phyloP scores from a whole-genome alignment of 1,140 invertebrate genomes.

The Achatina immaculata region DNA sequence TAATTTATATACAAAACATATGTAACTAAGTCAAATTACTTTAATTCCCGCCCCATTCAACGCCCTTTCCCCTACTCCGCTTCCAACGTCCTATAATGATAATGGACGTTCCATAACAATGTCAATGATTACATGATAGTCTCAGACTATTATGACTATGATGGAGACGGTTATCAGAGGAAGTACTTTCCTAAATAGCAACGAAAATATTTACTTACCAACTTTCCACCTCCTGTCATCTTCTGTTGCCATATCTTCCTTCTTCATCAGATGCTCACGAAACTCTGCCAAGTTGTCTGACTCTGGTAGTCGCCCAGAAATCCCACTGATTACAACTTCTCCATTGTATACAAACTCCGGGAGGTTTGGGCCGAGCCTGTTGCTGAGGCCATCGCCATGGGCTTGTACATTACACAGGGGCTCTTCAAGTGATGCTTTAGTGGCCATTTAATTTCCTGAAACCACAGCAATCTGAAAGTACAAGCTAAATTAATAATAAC shows the following conservation, averaged over 20 bases:
- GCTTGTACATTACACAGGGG: conserved; percentile 24
- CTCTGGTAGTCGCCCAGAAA: conserved; percentile 91
- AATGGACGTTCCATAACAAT: too few species aligned
- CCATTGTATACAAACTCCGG: conserved; percentile 36
- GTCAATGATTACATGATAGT: too few species aligned
- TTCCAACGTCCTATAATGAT: too few species aligned
- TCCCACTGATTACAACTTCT: conserved; percentile 88
- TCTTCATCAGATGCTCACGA: conserved; percentile 85
- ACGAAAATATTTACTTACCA: conserved; percentile 69
- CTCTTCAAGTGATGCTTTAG: conserved; percentile 34
- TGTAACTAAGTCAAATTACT: too few species aligned
- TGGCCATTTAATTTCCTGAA: conserved; percentile 37
- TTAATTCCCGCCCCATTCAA: too few species aligned
- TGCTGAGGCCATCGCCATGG: conserved; percentile 12
- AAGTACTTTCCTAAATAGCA: too few species aligned
- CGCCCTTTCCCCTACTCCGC: too few species aligned
- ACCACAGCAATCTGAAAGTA: not conserved
- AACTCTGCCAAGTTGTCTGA: conserved; percentile 91
- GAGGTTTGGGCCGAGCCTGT: conserved; percentile 25
- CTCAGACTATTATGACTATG: too few species aligned
- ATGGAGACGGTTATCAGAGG: too few species aligned
- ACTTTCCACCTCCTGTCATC: conserved; percentile 85
- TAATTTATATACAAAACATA: too few species aligned
- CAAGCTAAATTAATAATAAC: too few species aligned
- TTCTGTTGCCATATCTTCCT: conserved; percentile 89